Evolutionary conservation across 2,113 vertebrate genomes (phyloP), one percentile per base, ranked within the genome.

Genomic region (Passerina amoena): DNA sequence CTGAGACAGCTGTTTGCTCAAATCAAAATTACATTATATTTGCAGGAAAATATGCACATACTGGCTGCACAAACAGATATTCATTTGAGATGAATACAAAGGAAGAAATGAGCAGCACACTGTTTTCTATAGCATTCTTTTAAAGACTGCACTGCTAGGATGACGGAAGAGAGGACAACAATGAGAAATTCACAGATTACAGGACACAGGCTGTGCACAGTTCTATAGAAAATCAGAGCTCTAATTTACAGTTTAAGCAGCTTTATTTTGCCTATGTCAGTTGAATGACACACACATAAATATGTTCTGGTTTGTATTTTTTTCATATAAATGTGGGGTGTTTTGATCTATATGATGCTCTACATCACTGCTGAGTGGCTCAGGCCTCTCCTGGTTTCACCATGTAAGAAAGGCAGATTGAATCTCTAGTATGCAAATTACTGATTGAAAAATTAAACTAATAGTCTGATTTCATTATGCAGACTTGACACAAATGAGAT

Each of bases 361-460:
- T 60, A 7, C 4, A 5, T 47, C 37, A 76, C 47, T 42, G 27
- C 16, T 44, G 27, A 82, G 33, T 44, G 53, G 21, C 30, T 69
- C 50, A 80, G 37, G 15, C 22, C 25, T 72, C 25, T 71, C 47
- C 38, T 10, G 48, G 37, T 69, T 94, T 69, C 59, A 57, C 76
- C 79, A 51, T 57, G 10, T 68, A 75, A 82, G 66, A 85, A 82
- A n/a, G 54, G 48, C 63, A 85, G 45, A 50, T 22, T 91, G 33
- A 89, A 76, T 82, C 22, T 33, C 38, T 77, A 72, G 24, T 54
- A 91, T 66, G 63, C 16, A 91, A 96, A 87, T 82, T 72, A 72
- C 27, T 85, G 66, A 77, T 11, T 90, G 76, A 93, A 94, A 88
- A 45, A 91, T 79, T 91, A 79, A 91, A 91, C 47, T 90, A 96